A percentile compares a stretch with the other conserved stretches of the same genome.
These are phyloP conservation scores for Pogoniulus pusillus DNA, from an alignment of 2,797 vertebrate species.

Conservation along the genomic window DNA sequence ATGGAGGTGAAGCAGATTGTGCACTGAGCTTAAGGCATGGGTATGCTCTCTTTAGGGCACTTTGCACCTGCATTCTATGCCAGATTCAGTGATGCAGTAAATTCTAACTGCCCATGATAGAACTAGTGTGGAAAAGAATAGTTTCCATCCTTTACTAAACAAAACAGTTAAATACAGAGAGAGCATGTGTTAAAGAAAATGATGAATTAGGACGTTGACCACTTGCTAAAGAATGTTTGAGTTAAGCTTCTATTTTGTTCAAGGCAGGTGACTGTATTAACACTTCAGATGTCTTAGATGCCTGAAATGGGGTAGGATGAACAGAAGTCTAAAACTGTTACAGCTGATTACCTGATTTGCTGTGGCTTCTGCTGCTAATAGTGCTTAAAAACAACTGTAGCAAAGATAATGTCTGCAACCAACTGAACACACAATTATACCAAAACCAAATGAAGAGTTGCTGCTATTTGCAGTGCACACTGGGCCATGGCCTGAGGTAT, in stretches of 20 bases:
- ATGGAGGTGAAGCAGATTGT: background rate
- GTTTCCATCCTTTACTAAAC: background rate
- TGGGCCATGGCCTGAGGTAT: background rate
- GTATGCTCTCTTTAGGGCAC: background rate
- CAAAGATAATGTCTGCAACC: background rate
- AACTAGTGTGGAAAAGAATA: background rate
- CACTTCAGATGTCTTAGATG: background rate
- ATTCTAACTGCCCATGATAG: background rate
- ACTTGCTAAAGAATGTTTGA: background rate
- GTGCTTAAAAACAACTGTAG: background rate
- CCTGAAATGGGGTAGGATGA: background rate
- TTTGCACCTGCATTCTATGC: background rate
- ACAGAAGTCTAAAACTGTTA: background rate
- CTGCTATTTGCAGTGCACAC: background rate
- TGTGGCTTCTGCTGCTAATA: background rate
- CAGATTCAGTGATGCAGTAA: background rate
- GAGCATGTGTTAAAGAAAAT: background rate
- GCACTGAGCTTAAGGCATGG: background rate
- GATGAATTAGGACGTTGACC: background rate
- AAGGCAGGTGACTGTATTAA: background rate
- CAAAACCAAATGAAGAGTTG: background rate
- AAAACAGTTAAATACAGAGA: background rate
- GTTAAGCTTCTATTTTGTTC: background rate
- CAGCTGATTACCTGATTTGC: background rate
- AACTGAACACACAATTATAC: background rate